These are phyloP conservation scores for Unio pictorum DNA, from an alignment of 2,888 invertebrate genomes.

Conservation along the genomic window DNA sequence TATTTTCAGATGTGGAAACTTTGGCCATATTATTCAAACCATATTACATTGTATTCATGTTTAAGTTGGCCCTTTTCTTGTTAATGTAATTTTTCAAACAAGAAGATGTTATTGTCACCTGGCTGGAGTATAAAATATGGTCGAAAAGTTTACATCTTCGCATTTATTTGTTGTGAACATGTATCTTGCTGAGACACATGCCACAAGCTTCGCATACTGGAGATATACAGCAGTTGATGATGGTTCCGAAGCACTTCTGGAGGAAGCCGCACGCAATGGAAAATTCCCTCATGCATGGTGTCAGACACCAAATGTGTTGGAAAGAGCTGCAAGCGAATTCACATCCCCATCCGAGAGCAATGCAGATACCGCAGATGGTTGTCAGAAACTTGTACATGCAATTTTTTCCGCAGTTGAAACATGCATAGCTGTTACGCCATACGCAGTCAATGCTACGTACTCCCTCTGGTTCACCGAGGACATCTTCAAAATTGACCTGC, in stretches of 20 bases:
- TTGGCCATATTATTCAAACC: too few species aligned
- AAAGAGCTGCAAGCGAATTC: conserved; percentile 74
- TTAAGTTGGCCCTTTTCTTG: too few species aligned
- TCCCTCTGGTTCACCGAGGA: conserved; percentile 59
- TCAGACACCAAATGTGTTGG: conserved; percentile 81
- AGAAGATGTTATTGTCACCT: too few species aligned
- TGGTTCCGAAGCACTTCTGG: conserved; percentile 70
- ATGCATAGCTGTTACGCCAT: conserved; percentile 78
- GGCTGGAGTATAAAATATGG: too few species aligned
- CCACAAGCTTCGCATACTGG: conserved; percentile 78
- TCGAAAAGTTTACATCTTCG: too few species aligned
- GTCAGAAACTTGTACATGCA: conserved; percentile 82
- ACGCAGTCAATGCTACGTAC: conserved; percentile 77
- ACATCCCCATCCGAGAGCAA: conserved; percentile 76
- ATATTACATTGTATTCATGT: too few species aligned
- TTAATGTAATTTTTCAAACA: too few species aligned
- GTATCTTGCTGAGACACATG: conserved; percentile 53
- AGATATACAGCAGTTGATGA: conserved; percentile 75
- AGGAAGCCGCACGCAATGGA: conserved; percentile 75
- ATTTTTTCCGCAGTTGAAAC: conserved; percentile 79
- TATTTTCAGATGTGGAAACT: too few species aligned
- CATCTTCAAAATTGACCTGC: conserved; percentile 54
- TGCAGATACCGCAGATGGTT: conserved; percentile 79
- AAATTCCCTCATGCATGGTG: conserved; percentile 79
- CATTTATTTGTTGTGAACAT: conserved; percentile 28